A percentile compares a stretch with the other conserved stretches of the same genome.
Evolutionary conservation across 2,888 invertebrate species (phyloP).

Genomic region (Leptinotarsa peninsularis): DNA sequence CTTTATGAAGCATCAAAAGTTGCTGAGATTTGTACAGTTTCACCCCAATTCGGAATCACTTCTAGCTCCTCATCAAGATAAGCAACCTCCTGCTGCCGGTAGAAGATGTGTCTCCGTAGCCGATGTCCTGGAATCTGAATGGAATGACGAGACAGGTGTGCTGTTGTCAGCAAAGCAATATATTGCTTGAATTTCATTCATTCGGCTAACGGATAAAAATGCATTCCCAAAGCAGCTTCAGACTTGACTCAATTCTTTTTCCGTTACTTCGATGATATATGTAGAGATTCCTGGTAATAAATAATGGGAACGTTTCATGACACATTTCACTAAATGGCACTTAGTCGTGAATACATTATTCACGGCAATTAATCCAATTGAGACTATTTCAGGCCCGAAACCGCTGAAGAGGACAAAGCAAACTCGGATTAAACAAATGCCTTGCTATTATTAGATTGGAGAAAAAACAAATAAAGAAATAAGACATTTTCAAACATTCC

Average conservation of each 20-base stretch:
- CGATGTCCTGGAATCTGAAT: too few relatives aligned
- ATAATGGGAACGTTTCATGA: not conserved
- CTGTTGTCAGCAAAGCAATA: too few relatives aligned
- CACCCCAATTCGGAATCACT: too few relatives aligned
- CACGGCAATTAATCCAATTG: conserved; percentile 26
- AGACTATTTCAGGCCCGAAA: conserved; percentile 20
- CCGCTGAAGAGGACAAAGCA: conserved; percentile 25
- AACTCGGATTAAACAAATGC: conserved; percentile 20
- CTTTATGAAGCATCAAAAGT: too few relatives aligned
- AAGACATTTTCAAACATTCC: conserved; percentile 8
- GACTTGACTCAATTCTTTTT: not conserved
- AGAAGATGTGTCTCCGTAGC: too few relatives aligned
- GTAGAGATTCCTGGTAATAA: not conserved
- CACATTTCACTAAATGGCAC: conserved; percentile 24
- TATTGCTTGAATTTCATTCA: too few relatives aligned
- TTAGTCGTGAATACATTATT: conserved; percentile 19
- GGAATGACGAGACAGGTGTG: too few relatives aligned
- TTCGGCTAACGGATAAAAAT: too few relatives aligned
- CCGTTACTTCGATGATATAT: not conserved
- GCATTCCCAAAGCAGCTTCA: too few relatives aligned
- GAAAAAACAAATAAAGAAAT: conserved; percentile 19
- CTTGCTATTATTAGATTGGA: conserved; percentile 23
- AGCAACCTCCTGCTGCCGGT: too few relatives aligned
- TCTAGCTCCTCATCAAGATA: too few relatives aligned
- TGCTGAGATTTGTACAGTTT: too few relatives aligned